A percentile compares a stretch with the other conserved stretches of the same genome.
These are phyloP conservation scores for Erebia palarica DNA, from an alignment of 2,888 invertebrate species.

Conservation along the genomic window DNA sequence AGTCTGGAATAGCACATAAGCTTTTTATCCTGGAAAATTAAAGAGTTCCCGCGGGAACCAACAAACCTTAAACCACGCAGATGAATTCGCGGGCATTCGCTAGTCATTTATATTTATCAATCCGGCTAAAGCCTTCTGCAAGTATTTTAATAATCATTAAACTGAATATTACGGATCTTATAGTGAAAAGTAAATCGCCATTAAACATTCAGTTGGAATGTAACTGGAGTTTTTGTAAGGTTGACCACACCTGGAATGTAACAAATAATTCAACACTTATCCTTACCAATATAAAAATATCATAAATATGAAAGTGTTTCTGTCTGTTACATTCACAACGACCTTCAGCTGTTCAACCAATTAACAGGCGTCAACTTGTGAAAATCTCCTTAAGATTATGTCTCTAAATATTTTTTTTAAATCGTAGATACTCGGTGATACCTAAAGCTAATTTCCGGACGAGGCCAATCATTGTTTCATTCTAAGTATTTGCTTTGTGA, in stretches of 20 bases:
- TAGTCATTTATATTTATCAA: background rate
- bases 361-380: no score
- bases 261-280: background rate
- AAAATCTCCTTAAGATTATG: no score
- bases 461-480: background rate
- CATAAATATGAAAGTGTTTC: no score
- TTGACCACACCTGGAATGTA: background rate
- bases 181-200: background rate
- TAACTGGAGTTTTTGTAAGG: background rate
- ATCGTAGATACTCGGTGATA: background rate
- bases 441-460: background rate
- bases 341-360: background rate
- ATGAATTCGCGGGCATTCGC: no score
- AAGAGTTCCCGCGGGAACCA: no score
- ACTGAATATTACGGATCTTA: background rate
- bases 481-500: slow-evolving; percentile 8
- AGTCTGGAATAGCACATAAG: no score
- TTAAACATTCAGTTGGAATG: background rate
- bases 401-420: no score
- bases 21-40: no score
- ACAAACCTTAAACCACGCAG: no score
- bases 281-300: no score
- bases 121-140: slow-evolving; percentile 7
- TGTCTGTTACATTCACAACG: no score
- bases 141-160: slow-evolving; percentile 9